Base-by-base conservation (phyloP, 2,888 invertebrate genomes). In the Euplexia lucipara region DNA sequence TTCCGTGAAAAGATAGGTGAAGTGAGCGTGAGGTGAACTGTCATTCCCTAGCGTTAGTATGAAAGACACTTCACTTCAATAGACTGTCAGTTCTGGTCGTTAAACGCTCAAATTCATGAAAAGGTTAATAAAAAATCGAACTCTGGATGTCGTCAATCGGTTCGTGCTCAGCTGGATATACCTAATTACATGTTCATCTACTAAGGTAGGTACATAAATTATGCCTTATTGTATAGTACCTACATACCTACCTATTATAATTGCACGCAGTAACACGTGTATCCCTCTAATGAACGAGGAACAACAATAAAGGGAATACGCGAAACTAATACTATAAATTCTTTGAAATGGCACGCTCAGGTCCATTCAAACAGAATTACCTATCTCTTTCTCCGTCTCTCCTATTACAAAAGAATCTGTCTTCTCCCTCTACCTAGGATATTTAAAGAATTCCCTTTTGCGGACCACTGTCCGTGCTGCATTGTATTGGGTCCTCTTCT, bases 381-480 rank as follows among this genome's bases (percentile, higher is more conserved):
- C 7, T 32, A 35, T 22, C 42, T 44, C n/a, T 41, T 18, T 32
- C 52, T 44, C 30, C 9, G 22, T 69, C 22, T 44, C 20, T 48
- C 34, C 8, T 22, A 44, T 6, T 20, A 32, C 10, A 39, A 42
- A 51, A 32, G 26, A 20, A 42, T 57, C 44, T 34, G n/a, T 12
- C 22, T 26, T 73, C 73, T 64, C 48, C 6, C 35, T 56, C 56
- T 39, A 4, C 32, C 60, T 20, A 41, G 49, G 47, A 20, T 66
- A 69, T 70, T 16, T 30, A 12, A 45, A 71, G 61, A 64, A 81
- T 81, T 60, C 47, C 26, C n/a, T 56, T 64, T 62, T 68, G 58
- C 14, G 35, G 54, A 61, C 39, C 44, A 59, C 49, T 18, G 42
- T 30, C 30, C 54, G 65, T 52, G 58, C 20, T 53, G 32, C n/a